A percentile compares a stretch with the other conserved stretches of the same genome.
Evolutionary conservation across 2,113 vertebrate genomes (phyloP).

Genomic region (Scortum barcoo): DNA sequence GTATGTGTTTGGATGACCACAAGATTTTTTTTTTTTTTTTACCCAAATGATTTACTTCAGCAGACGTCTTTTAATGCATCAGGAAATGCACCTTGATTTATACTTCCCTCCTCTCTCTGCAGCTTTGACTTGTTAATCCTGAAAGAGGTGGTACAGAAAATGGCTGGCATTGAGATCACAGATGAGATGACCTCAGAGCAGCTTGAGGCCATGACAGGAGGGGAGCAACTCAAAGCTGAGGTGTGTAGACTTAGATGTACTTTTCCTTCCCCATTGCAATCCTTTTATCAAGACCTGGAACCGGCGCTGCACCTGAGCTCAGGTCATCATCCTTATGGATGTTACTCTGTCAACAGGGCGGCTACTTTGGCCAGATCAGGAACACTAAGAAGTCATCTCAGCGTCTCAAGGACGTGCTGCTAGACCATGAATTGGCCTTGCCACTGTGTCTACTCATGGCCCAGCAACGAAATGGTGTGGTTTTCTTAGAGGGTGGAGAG

Average conservation of each 20-base stretch:
- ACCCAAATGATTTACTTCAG: too few relatives aligned
- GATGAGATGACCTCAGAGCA: slow-evolving; percentile 99
- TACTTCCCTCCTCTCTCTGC: slow-evolving; percentile 48
- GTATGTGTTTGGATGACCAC: too few relatives aligned
- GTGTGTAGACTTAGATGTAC: slow-evolving; percentile 72
- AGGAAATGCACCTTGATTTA: background rate
- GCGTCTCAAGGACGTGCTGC: slow-evolving; percentile 93
- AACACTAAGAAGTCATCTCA: slow-evolving; percentile 99
- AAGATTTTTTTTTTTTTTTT: too few relatives aligned
- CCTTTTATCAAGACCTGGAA: background rate
- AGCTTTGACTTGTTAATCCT: slow-evolving; percentile 99
- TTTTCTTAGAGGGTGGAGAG: slow-evolving; percentile 98
- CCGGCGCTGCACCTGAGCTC: background rate
- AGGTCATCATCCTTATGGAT: background rate
- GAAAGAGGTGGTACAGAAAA: slow-evolving; percentile 99
- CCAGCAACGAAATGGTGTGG: slow-evolving; percentile 90
- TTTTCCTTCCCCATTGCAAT: background rate
- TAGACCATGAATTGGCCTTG: slow-evolving; percentile 96
- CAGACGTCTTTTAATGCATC: background rate
- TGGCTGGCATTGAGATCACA: slow-evolving; percentile 99
- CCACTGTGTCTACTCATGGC: slow-evolving; percentile 98
- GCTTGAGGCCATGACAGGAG: slow-evolving; percentile 98
- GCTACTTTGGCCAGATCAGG: slow-evolving; percentile 98
- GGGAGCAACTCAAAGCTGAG: slow-evolving; percentile 98
- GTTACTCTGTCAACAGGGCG: slow-evolving; percentile 86